phyloP scores from a whole-genome alignment of 2,113 vertebrate genomes.

The Bungarus multicinctus region DNA sequence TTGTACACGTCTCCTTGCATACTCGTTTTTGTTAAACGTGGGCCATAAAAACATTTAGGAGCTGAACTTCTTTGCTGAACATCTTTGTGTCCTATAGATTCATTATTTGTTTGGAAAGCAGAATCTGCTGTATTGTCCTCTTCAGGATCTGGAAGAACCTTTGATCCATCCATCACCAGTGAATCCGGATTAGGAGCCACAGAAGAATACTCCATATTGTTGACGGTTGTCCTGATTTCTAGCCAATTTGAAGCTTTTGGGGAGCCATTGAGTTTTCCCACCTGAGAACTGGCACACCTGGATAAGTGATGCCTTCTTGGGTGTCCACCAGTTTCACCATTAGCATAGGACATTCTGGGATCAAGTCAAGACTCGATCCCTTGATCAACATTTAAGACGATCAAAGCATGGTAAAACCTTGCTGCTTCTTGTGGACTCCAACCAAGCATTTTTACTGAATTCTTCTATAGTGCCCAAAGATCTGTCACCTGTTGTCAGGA shows the following conservation, averaged over 20 bases:
- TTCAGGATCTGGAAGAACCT: slow-evolving; percentile 51
- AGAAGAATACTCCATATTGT: slow-evolving; percentile 69
- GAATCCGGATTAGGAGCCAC: slow-evolving; percentile 73
- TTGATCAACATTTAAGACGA: slow-evolving; percentile 64
- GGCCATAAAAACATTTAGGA: slow-evolving; percentile 70
- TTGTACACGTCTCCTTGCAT: slow-evolving; percentile 89
- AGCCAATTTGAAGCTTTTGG: slow-evolving; percentile 38
- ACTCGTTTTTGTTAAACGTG: slow-evolving; percentile 78
- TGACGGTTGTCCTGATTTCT: slow-evolving; percentile 40
- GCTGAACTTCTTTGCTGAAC: slow-evolving; percentile 27
- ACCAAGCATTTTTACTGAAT: slow-evolving; percentile 42
- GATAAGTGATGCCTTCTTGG: slow-evolving; percentile 32
- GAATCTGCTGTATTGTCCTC: slow-evolving; percentile 62
- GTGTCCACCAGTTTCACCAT: slow-evolving; percentile 38
- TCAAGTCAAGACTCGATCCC: background rate
- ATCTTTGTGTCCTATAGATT: slow-evolving; percentile 49
- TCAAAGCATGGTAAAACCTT: slow-evolving; percentile 39
- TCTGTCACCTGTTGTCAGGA: slow-evolving; percentile 52
- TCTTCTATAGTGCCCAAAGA: slow-evolving; percentile 18
- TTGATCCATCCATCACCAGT: slow-evolving; percentile 71
- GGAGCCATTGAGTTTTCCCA: slow-evolving; percentile 61
- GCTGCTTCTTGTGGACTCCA: slow-evolving; percentile 19
- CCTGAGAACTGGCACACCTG: slow-evolving; percentile 17
- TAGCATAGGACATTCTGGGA: slow-evolving; percentile 48
- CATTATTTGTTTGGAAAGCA: slow-evolving; percentile 52